A percentile compares a stretch with the other conserved stretches of the same genome.
Conservation (phyloP, 2,797 vertebrate genomes). For the Clarias fuscus region DNA sequence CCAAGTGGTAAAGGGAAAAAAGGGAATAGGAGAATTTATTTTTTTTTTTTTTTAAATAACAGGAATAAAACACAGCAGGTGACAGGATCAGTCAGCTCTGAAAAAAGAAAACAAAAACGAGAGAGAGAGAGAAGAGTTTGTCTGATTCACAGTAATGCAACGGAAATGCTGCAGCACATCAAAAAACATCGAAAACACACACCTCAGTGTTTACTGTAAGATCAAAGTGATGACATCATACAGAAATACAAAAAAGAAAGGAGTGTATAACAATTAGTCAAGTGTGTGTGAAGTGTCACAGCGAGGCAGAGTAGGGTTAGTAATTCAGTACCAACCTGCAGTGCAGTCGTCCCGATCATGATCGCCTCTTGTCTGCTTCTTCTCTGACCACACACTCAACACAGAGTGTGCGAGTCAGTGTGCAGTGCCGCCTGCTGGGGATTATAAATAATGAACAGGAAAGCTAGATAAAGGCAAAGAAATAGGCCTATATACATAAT, state of each 20-base stretch:
- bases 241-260: not conserved
- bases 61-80: constrained; percentile 12
- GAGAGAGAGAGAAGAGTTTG: not conserved
- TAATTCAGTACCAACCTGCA: constrained; percentile 51
- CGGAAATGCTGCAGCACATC: constrained; percentile 30
- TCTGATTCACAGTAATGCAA: constrained; percentile 11
- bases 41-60: too few relatives aligned
- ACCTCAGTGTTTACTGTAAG: not conserved
- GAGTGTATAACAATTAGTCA: not conserved
- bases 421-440: constrained; percentile 43
- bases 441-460: constrained; percentile 6
- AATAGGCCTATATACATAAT: not conserved
- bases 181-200: constrained; percentile 16
- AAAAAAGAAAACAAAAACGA: not conserved
- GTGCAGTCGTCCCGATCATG: constrained; percentile 31
- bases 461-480: not conserved
- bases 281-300: not conserved
- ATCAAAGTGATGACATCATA: constrained; percentile 6
- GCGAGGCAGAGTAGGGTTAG: not conserved
- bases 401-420: not conserved
- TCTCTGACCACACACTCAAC: constrained; percentile 21
- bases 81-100: constrained; percentile 1
- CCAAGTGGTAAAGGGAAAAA: not conserved
- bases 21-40: too few relatives aligned
- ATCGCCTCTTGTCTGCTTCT: constrained; percentile 46